phyloP scores from a whole-genome alignment of 2,797 vertebrate genomes.

The Dendrocincla tyrannina region DNA sequence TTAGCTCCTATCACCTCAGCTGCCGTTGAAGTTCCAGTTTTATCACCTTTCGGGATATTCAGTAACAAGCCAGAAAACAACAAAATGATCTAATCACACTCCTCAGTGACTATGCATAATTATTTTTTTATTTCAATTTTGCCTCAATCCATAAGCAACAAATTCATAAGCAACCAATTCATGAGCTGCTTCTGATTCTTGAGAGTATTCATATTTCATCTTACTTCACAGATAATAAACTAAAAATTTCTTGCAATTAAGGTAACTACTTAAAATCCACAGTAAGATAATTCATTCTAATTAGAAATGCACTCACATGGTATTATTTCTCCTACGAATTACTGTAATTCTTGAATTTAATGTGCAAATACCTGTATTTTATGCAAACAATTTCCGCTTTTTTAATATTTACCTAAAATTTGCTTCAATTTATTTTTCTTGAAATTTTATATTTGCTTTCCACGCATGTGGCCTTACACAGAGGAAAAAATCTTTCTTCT shows the following conservation, averaged over 20 bases:
- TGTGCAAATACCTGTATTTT: background rate
- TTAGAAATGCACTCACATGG: background rate
- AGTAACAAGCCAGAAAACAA: background rate
- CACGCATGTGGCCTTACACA: rapidly evolving
- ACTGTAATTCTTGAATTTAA: background rate
- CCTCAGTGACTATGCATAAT: background rate
- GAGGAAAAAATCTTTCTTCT: background rate
- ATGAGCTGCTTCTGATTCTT: background rate
- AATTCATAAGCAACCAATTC: background rate
- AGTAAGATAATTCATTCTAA: background rate
- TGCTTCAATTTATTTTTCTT: background rate
- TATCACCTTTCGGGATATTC: background rate
- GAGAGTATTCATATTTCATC: background rate
- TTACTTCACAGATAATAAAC: background rate
- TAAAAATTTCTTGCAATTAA: background rate
- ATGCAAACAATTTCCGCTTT: background rate
- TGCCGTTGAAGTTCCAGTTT: background rate
- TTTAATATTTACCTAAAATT: background rate
- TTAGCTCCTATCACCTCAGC: background rate
- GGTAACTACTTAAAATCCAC: background rate
- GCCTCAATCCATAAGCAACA: background rate
- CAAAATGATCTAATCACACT: background rate
- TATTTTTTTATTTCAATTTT: background rate
- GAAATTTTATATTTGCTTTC: background rate
- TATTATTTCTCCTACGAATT: background rate